A percentile compares a stretch with the other conserved stretches of the same genome.
These are phyloP conservation scores for Trididemnum miniatum DNA, from an alignment of 23 tunicate genomes.

Conservation along the genomic window DNA sequence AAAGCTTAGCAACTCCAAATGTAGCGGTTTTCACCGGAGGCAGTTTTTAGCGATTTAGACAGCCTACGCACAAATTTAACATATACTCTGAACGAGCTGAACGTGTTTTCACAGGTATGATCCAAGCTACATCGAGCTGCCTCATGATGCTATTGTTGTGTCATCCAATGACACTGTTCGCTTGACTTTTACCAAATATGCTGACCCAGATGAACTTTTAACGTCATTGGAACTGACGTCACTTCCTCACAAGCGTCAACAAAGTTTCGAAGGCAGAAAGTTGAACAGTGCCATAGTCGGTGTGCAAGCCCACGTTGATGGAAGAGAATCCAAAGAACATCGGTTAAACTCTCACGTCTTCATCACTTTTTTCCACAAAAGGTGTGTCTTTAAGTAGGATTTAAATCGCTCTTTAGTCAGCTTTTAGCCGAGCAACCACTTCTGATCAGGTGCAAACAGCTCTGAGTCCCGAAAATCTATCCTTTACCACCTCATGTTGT, in stretches of 20 bases:
- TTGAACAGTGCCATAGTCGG: constrained; percentile 80
- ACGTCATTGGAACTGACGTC: constrained; percentile 38
- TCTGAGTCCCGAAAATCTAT: no score
- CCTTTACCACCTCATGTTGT: no score
- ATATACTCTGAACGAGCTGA: no score
- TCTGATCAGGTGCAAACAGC: no score
- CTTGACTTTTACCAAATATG: constrained; percentile 50
- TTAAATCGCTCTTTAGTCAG: no score
- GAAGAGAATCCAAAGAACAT: constrained; percentile 6
- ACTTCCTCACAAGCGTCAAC: constrained; percentile 25
- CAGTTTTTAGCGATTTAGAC: no score
- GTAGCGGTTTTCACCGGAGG: no score
- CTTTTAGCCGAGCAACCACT: no score
- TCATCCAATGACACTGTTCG: constrained; percentile 34
- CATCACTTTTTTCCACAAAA: constrained; percentile 61
- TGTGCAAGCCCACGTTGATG: constrained; percentile 34
- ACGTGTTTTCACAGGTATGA: constrained; percentile 41
- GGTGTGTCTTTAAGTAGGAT: no score
- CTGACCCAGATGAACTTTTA: constrained; percentile 33
- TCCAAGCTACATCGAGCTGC: constrained; percentile 40
- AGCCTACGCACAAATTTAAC: no score
- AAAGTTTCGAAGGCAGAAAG: constrained; percentile 53
- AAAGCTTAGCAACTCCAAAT: no score
- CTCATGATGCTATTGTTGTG: constrained; percentile 28
- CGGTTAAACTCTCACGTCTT: constrained; percentile 27